phyloP scores from a whole-genome alignment of 1,140 invertebrate species.

The Elymnias hypermnestra region DNA sequence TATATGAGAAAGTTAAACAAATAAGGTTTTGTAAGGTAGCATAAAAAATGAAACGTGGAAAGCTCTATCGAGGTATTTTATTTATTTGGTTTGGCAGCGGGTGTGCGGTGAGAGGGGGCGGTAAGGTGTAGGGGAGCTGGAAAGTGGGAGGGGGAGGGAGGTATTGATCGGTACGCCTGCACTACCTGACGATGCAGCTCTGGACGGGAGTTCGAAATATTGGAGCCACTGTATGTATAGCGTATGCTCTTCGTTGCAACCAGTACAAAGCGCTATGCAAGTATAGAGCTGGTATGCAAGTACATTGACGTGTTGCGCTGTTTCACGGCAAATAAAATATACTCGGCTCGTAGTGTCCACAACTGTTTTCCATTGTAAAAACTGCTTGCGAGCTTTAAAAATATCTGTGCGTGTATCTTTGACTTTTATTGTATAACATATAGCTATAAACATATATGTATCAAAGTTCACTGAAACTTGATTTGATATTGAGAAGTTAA shows the following conservation, averaged over 20 bases:
- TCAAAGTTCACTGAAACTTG: no score
- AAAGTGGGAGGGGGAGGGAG: conserved; percentile 15
- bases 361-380: no score
- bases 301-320: no score
- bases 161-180: conserved; percentile 47
- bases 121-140: conserved; percentile 10
- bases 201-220: conserved; percentile 16
- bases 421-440: no score
- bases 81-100: conserved; percentile 21
- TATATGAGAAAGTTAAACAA: conserved; percentile 1
- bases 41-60: conserved; percentile 14
- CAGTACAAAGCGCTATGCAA: no score
- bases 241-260: neutral
- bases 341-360: no score
- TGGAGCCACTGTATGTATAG: conserved; percentile 12
- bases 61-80: conserved; percentile 22
- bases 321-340: no score
- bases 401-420: no score
- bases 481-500: no score
- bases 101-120: conserved; percentile 10
- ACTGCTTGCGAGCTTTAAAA: no score
- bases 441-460: no score
- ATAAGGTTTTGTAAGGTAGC: neutral
- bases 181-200: conserved; percentile 42
- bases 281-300: no score